A percentile compares a stretch with the other conserved stretches of the same genome.
phyloP scores from a whole-genome alignment of 1,140 invertebrate species.

The Thalassaphorura encarpata region DNA sequence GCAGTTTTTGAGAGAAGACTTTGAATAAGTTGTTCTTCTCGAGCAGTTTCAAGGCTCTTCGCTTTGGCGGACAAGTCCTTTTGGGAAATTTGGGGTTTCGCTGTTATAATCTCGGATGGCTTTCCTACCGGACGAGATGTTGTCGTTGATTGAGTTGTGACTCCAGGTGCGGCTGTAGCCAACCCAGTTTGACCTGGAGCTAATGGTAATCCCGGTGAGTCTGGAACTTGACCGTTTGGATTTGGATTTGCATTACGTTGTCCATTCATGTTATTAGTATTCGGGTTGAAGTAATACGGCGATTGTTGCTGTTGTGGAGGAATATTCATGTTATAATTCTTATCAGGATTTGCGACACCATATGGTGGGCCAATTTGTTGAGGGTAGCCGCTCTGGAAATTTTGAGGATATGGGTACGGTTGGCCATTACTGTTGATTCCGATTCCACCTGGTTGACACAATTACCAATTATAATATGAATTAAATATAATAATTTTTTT shows the following conservation, averaged over 20 bases:
- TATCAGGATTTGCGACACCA: neutral
- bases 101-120: neutral
- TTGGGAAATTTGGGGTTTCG: too few species aligned
- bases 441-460: neutral
- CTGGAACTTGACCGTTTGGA: neutral
- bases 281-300: too few species aligned
- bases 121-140: neutral
- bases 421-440: too few species aligned
- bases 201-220: neutral
- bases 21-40: slow-evolving; percentile 1
- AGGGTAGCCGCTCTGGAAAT: neutral
- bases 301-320: too few species aligned
- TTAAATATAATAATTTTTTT: neutral
- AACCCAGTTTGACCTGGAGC: too few species aligned
- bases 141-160: neutral
- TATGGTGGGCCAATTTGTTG: neutral
- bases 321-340: too few species aligned
- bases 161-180: too few species aligned
- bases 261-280: too few species aligned
- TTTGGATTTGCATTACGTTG: too few species aligned
- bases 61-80: neutral
- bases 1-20: neutral
- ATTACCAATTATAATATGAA: neutral
- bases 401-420: too few species aligned
- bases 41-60: neutral